Evolutionary conservation across 2,113 vertebrate species (phyloP), one percentile per base, ranked within the genome.

Genomic region (Nematolebias whitei): DNA sequence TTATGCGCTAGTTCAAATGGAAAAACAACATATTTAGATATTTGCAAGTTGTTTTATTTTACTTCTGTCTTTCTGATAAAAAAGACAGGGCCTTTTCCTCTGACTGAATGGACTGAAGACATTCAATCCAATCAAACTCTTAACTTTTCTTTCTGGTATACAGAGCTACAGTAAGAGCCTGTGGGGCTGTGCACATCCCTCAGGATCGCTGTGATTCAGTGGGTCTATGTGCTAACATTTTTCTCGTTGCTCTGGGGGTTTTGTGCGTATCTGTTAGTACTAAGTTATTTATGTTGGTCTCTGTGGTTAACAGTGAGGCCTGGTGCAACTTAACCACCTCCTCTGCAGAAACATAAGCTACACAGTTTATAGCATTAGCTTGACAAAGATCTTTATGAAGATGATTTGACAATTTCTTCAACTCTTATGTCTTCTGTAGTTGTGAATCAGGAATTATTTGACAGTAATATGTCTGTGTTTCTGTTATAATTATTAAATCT

Each of bases 11-110:
- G 55, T 11, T 44, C 68, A 91, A 88, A 88, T 89, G 83, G 84
- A 83, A 85, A 86, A 84, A 74, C 63, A 76, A 86, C 89, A 80
- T 84, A 85, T 89, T 89, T 87, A 80, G 87, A 82, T 76, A 77
- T 64, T 44, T 82, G 60, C 71, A 65, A 86, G 83, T 86, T 67
- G 62, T 78, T 85, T 64, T 54, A 58, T 80, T 83, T 68, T 26
- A 61, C 68, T 82, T 78, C 60, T 78, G 87, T 79, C 40, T 51
- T 29, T 82, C 52, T 71, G 73, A 85, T 79, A 69, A 79, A 77
- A 55, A 63, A 77, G 76, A 66, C 74, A 53, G 57, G 39, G 71
- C 78, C 79, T 85, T 83, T 86, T 80, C 65, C 48, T 71, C 67
- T 63, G 60, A 66, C 83, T 85, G 67, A 85, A 76, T 62, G 55